Conservation (phyloP, 64 coral and sea anemone genomes). For the Actinia tenebrosa region DNA sequence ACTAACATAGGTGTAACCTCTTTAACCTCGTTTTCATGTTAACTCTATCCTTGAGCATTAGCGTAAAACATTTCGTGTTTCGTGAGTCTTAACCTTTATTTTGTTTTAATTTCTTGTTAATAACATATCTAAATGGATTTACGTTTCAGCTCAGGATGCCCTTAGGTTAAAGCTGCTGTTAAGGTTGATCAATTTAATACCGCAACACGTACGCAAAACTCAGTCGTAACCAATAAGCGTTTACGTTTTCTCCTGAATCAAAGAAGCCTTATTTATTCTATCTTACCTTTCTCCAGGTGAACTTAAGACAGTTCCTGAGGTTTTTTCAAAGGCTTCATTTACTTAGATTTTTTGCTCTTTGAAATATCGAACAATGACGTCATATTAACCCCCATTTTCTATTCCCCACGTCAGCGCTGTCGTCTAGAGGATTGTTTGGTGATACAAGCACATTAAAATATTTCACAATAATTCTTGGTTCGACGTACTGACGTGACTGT, state of each 20-base stretch:
- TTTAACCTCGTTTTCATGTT: not conserved
- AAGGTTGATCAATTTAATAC: not conserved
- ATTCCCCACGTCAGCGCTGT: not conserved
- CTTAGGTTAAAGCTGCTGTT: slow-evolving; percentile 1
- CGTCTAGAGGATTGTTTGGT: not conserved
- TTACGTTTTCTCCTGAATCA: not conserved
- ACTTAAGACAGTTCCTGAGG: not conserved
- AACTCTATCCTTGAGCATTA: not conserved
- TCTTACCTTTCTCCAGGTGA: not conserved
- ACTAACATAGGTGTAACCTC: not conserved
- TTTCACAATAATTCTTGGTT: not conserved
- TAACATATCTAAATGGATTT: not conserved
- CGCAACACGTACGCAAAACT: not conserved
- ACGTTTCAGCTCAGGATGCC: slow-evolving; percentile 7
- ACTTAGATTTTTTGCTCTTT: not conserved
- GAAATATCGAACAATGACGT: not conserved
- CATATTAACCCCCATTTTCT: not conserved
- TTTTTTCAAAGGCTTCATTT: not conserved
- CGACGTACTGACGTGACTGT: not conserved
- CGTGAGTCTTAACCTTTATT: not conserved
- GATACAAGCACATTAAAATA: not conserved
- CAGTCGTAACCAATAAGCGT: not conserved
- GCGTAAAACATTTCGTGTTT: not conserved
- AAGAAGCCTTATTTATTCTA: not conserved
- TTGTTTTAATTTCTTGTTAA: not conserved